Evolutionary conservation across 2,888 invertebrate genomes (phyloP).

Genomic region (Psococerastis gibbosa): DNA sequence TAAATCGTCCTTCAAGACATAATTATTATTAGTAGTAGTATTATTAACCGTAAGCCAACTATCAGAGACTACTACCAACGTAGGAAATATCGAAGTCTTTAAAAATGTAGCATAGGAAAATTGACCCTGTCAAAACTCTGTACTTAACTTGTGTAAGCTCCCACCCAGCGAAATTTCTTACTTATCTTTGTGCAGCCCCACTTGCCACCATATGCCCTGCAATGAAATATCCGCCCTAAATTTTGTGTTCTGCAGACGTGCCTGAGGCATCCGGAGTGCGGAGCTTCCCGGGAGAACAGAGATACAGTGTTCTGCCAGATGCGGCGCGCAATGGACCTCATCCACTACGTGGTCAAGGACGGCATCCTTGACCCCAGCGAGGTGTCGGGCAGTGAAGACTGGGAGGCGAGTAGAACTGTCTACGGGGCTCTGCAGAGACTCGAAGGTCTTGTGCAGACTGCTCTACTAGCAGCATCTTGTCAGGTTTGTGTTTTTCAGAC

Average conservation of each 20-base stretch:
- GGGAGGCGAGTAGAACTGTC: constrained; percentile 49
- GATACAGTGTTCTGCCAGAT: constrained; percentile 98
- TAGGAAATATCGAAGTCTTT: no score
- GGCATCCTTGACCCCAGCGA: constrained; percentile 53
- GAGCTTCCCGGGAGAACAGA: constrained; percentile 81
- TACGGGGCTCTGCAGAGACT: constrained; percentile 66
- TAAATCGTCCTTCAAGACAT: no score
- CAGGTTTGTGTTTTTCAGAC: background rate
- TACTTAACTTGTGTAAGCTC: no score
- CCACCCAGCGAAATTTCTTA: no score
- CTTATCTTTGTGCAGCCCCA: no score
- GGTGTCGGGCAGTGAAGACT: constrained; percentile 30
- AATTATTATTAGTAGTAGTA: no score
- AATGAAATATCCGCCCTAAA: no score
- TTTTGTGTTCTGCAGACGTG: constrained; percentile 42
- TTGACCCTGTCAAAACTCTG: no score
- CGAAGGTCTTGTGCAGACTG: constrained; percentile 70
- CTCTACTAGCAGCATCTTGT: constrained; percentile 34
- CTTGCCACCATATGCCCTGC: no score
- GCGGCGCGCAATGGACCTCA: constrained; percentile 89
- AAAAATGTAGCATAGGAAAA: no score
- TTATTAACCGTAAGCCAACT: no score
- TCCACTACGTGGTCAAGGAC: constrained; percentile 93
- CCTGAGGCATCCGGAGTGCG: constrained; percentile 84
- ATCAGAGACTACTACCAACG: no score